Evolutionary conservation across 1,140 invertebrate genomes (phyloP).

Genomic region (Musca domestica): DNA sequence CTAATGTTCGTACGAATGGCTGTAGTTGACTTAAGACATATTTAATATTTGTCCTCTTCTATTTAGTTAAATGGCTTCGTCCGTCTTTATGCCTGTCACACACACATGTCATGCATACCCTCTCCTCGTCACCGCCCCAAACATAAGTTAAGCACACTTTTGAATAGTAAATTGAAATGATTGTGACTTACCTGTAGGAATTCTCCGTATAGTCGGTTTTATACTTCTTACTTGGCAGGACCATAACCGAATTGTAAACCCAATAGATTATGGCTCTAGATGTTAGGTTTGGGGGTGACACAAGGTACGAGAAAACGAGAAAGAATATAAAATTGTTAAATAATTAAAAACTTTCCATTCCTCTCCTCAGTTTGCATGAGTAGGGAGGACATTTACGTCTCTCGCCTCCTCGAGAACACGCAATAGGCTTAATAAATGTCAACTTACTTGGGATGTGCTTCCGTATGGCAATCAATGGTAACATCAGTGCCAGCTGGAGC

Average conservation of each 20-base stretch:
- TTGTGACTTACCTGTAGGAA: slow-evolving; percentile 64
- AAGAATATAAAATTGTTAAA: background rate
- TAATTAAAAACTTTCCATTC: background rate
- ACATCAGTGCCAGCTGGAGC: slow-evolving; percentile 84
- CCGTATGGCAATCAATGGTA: slow-evolving; percentile 88
- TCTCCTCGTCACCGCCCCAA: too few relatives aligned
- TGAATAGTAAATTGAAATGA: too few relatives aligned
- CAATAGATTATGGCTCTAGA: slow-evolving; percentile 84
- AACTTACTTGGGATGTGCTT: slow-evolving; percentile 74
- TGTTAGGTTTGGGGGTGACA: slow-evolving; percentile 24
- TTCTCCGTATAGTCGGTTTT: slow-evolving; percentile 74
- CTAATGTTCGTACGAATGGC: too few relatives aligned
- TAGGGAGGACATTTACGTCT: background rate
- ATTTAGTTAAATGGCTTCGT: too few relatives aligned
- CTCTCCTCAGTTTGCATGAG: too few relatives aligned
- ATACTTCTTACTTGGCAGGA: slow-evolving; percentile 79
- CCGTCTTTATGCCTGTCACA: too few relatives aligned
- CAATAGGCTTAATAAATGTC: slow-evolving; percentile 6
- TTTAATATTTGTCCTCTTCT: too few relatives aligned
- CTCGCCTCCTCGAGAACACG: background rate
- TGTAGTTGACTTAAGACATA: too few relatives aligned
- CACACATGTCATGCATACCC: too few relatives aligned
- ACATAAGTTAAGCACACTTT: too few relatives aligned
- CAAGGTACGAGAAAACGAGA: slow-evolving; percentile 21
- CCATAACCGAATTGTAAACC: slow-evolving; percentile 83